Conservation (phyloP, 2,888 invertebrate species). For the Napeogenes sylphis region DNA sequence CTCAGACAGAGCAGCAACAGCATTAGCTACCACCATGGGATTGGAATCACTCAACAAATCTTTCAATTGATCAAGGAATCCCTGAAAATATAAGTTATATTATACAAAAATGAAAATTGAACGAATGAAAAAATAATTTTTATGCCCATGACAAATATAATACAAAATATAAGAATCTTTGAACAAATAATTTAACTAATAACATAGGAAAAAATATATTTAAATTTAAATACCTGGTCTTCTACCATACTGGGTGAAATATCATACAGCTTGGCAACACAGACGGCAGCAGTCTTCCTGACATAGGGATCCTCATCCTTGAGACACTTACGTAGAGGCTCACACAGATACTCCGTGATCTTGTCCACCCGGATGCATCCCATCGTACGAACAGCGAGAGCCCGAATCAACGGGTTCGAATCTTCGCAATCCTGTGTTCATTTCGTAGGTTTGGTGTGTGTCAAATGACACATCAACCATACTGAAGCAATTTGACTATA, state of each 20-base stretch:
- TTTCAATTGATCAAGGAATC: slow-evolving; percentile 97
- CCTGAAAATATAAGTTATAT: slow-evolving; percentile 81
- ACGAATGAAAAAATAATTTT: background rate
- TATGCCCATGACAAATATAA: too few relatives aligned
- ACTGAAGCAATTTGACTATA: slow-evolving; percentile 60
- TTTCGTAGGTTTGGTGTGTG: slow-evolving; percentile 24
- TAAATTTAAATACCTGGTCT: slow-evolving; percentile 58
- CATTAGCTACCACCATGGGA: slow-evolving; percentile 99
- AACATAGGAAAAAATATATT: background rate
- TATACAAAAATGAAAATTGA: background rate
- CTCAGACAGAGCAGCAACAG: slow-evolving; percentile 98
- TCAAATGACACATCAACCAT: slow-evolving; percentile 58
- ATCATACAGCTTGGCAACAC: slow-evolving; percentile 99
- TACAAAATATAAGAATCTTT: too few relatives aligned
- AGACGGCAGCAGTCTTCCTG: slow-evolving; percentile 99
- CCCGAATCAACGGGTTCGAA: slow-evolving; percentile 98
- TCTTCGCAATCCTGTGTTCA: slow-evolving; percentile 96
- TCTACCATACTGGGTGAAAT: slow-evolving; percentile 87
- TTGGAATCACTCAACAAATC: slow-evolving; percentile 99
- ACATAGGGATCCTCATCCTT: slow-evolving; percentile 99
- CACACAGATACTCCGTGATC: slow-evolving; percentile 99
- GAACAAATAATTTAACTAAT: background rate
- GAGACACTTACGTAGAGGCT: slow-evolving; percentile 95
- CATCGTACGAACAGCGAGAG: slow-evolving; percentile 99
- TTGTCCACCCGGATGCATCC: slow-evolving; percentile 99